A percentile compares a stretch with the other conserved stretches of the same genome.
Evolutionary conservation across 1,140 invertebrate species (phyloP).

Genomic region (Bombus cullumanus): DNA sequence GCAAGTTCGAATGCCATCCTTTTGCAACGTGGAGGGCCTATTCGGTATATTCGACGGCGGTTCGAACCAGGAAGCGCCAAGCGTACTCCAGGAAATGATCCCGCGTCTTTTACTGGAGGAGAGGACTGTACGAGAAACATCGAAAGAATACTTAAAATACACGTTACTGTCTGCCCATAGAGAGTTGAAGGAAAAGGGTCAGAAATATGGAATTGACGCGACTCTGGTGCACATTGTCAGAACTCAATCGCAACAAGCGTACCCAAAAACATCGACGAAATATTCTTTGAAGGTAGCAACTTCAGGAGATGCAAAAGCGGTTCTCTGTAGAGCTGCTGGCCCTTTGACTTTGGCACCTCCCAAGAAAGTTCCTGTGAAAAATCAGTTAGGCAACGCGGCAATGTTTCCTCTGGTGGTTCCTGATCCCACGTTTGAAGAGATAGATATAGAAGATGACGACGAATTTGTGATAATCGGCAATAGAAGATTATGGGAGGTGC

Average conservation of each 20-base stretch:
- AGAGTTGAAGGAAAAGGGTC: conserved; percentile 88
- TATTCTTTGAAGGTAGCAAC: conserved; percentile 88
- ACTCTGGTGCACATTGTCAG: conserved; percentile 88
- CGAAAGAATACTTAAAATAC: conserved; percentile 92
- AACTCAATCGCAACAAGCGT: conserved; percentile 80
- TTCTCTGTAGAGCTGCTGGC: conserved; percentile 87
- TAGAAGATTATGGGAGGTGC: conserved; percentile 90
- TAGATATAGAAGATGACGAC: conserved; percentile 89
- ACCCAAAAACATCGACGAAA: conserved; percentile 75
- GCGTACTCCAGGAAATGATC: conserved; percentile 88
- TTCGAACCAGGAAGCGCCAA: conserved; percentile 87
- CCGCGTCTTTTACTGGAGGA: conserved; percentile 91
- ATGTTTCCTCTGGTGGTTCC: conserved; percentile 87
- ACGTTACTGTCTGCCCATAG: conserved; percentile 90
- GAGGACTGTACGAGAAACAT: conserved; percentile 90
- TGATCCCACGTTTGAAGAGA: conserved; percentile 89
- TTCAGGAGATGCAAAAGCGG: conserved; percentile 88
- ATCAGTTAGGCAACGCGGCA: conserved; percentile 86
- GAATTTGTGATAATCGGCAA: conserved; percentile 92
- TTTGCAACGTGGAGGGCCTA: conserved; percentile 90
- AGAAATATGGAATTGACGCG: conserved; percentile 88
- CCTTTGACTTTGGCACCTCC: conserved; percentile 83
- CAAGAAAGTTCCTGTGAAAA: conserved; percentile 76
- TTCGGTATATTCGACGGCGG: conserved; percentile 92
- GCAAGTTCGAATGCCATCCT: conserved; percentile 89